Base-by-base conservation (phyloP, 2,113 vertebrate species). In the Sus scrofa region DNA sequence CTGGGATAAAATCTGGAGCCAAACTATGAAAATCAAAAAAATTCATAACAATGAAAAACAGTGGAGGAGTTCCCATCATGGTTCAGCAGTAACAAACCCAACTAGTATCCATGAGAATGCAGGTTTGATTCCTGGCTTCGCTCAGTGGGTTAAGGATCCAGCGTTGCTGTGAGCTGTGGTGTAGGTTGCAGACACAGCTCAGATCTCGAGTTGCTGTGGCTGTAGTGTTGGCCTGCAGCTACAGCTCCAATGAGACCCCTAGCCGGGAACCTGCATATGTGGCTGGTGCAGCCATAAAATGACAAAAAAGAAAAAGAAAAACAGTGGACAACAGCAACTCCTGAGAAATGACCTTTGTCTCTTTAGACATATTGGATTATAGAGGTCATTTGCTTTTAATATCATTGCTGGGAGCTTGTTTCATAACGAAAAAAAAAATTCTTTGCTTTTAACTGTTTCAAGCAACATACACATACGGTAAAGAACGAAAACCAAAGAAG, bases 401-500 rank as follows among this genome's bases (percentile, higher is more conserved):
- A 34, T 78, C n/a, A 58, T 58, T 79, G 74, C 83, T 92, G 60
- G 54, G 14, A 85, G 24, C 13, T 82, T 12, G 2, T 67, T 92
- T 71, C 3, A 77, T 50, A 93, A 67, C 37, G 70, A 95, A 44
- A 83, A 95, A 44, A 83, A 98, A 83, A 97, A 0, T 0, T 71
- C 58, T 96, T 78, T 91, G 56, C 91, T 95, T 16, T 56, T 84
- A 86, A 91, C 50, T 92, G 14, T 73, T 95, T 50, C 15, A 78
- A 37, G 50, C 52, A 95, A 79, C 89, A 94, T 27, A 82, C 24
- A 60, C 52, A 86, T 58, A 86, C 7, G 86, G 26, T 30, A 84
- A 89, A 27, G 73, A 96, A 34, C 68, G 32, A 73, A 96, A 88
- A 85, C 58, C 90, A 96, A 96, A 96, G 89, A 83, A 97, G 97